These are phyloP conservation scores for Thalpophila matura DNA, from an alignment of 2,888 invertebrate genomes.

Conservation along the genomic window DNA sequence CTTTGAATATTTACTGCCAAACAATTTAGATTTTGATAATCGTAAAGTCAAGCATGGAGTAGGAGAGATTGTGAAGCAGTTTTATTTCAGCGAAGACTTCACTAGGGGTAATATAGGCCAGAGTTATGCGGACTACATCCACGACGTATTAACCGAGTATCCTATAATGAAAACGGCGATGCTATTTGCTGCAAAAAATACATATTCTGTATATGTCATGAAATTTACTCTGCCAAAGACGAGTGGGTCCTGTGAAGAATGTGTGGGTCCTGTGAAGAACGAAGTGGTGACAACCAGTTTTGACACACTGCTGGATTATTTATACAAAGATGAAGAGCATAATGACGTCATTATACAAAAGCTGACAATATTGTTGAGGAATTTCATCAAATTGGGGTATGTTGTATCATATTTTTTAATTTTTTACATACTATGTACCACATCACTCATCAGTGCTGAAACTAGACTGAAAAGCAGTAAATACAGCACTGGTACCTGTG, in stretches of 20 bases:
- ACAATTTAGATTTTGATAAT: slow-evolving; percentile 75
- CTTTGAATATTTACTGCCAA: slow-evolving; percentile 78
- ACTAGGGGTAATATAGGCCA: slow-evolving; percentile 53
- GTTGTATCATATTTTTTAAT: slow-evolving; percentile 25
- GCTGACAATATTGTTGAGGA: slow-evolving; percentile 73
- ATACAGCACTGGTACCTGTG: background rate
- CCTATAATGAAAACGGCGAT: slow-evolving; percentile 78
- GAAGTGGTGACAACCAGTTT: slow-evolving; percentile 38
- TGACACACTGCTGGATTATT: slow-evolving; percentile 70
- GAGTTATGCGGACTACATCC: slow-evolving; percentile 76
- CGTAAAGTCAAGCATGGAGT: slow-evolving; percentile 68
- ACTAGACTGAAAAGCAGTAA: too few species aligned
- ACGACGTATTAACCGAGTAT: slow-evolving; percentile 79
- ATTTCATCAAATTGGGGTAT: slow-evolving; percentile 83
- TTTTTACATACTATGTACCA: background rate
- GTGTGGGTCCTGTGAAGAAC: slow-evolving; percentile 18
- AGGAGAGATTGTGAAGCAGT: slow-evolving; percentile 76
- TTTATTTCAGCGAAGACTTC: slow-evolving; percentile 74
- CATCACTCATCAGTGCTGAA: too few species aligned
- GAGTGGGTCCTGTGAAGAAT: slow-evolving; percentile 19
- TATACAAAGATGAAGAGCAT: slow-evolving; percentile 64
- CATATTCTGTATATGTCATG: slow-evolving; percentile 77
- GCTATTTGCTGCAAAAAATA: slow-evolving; percentile 72
- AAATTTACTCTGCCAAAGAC: slow-evolving; percentile 64
- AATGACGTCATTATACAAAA: slow-evolving; percentile 66